These are phyloP conservation scores for Halictus quadricinctus DNA, from an alignment of 2,888 invertebrate species.

Conservation along the genomic window DNA sequence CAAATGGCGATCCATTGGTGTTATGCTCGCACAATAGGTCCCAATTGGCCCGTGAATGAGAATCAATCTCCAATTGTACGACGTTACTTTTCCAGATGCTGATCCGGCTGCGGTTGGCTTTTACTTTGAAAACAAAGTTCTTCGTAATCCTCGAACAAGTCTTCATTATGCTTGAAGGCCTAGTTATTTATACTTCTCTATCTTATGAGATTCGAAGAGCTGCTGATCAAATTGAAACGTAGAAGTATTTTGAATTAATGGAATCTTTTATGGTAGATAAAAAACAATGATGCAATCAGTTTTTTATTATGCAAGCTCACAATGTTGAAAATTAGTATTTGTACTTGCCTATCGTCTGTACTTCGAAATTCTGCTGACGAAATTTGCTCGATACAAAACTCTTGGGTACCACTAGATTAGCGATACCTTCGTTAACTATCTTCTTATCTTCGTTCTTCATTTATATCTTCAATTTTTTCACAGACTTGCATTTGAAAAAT, in stretches of 20 bases:
- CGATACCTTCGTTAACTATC: too few relatives aligned
- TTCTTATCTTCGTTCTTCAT: too few relatives aligned
- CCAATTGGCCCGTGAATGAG: constrained; percentile 10
- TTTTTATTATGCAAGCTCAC: too few relatives aligned
- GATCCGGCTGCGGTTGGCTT: not conserved
- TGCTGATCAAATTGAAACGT: not conserved
- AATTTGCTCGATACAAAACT: too few relatives aligned
- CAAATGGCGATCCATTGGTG: not conserved
- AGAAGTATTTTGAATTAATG: not conserved
- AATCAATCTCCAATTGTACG: not conserved
- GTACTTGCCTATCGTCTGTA: too few relatives aligned
- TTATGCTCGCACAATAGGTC: constrained; percentile 6
- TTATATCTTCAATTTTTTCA: too few relatives aligned
- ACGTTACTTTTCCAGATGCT: constrained; percentile 4
- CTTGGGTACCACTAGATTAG: too few relatives aligned
- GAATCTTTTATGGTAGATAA: too few relatives aligned
- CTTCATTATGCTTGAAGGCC: not conserved
- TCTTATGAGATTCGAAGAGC: not conserved
- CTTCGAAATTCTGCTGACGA: too few relatives aligned
- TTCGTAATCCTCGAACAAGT: not conserved
- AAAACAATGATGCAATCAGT: too few relatives aligned
- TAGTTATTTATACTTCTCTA: not conserved
- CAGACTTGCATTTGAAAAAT: too few relatives aligned
- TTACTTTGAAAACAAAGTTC: not conserved
- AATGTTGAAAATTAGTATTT: too few relatives aligned